Evolutionary conservation across 2,888 invertebrate species (phyloP).

Genomic region (Meghimatium bilineatum): DNA sequence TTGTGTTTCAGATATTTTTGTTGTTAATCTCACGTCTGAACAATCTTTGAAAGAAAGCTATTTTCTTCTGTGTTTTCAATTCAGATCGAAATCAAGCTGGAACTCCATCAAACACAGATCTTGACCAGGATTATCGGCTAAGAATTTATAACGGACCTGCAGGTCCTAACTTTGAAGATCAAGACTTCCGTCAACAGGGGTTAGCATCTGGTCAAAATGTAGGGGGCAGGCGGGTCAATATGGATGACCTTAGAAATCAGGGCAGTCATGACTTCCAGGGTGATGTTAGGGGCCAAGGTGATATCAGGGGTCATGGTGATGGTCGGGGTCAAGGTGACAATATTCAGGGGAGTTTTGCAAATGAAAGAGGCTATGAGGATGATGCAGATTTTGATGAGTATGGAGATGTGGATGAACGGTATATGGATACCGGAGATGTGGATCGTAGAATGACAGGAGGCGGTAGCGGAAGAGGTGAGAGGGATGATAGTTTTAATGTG

Average conservation of each 20-base stretch:
- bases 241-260: conserved; percentile 34
- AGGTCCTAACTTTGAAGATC: conserved; percentile 39
- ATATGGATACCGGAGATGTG: conserved; percentile 18
- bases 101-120: not conserved
- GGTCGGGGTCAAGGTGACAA: not conserved
- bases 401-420: conserved; percentile 38
- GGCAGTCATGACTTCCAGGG: conserved; percentile 33
- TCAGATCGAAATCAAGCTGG: conserved; percentile 31
- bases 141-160: conserved; percentile 34
- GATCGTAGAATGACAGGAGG: conserved; percentile 2
- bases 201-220: not conserved
- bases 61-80: not conserved
- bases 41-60: no score
- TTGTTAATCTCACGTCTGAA: no score
- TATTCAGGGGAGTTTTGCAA: not conserved
- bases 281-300: not conserved
- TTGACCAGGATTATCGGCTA: conserved; percentile 46
- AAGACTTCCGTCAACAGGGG: conserved; percentile 46
- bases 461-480: not conserved
- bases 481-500: not conserved
- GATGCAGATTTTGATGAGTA: conserved; percentile 30
- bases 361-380: conserved; percentile 3
- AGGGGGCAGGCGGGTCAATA: not conserved
- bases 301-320: not conserved
- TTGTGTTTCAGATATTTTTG: no score